phyloP scores from a whole-genome alignment of 2,797 vertebrate species.

The Epinephelus coioides region DNA sequence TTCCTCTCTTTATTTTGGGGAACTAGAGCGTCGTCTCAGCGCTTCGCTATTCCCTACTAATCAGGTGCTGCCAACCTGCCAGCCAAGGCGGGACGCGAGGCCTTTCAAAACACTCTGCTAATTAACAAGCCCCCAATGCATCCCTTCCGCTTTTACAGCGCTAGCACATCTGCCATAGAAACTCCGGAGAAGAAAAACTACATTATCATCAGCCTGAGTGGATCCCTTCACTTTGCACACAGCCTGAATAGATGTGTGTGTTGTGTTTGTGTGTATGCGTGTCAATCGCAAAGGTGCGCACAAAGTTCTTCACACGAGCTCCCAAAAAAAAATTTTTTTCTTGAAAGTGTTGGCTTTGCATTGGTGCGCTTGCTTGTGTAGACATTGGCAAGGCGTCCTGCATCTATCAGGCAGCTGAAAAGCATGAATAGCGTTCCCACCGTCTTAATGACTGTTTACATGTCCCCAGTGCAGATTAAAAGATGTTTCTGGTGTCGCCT shows the following conservation, averaged over 20 bases:
- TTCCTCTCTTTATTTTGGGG: constrained; percentile 81
- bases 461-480: constrained; percentile 74
- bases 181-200: constrained; percentile 77
- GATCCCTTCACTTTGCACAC: constrained; percentile 68
- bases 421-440: constrained; percentile 72
- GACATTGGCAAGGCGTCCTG: constrained; percentile 70
- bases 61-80: constrained; percentile 89
- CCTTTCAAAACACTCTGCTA: constrained; percentile 84
- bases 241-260: constrained; percentile 74
- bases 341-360: constrained; percentile 66
- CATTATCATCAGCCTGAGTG: constrained; percentile 79
- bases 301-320: constrained; percentile 68
- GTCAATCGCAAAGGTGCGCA: constrained; percentile 66
- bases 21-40: constrained; percentile 78
- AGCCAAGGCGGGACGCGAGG: constrained; percentile 80
- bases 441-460: constrained; percentile 83
- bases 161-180: constrained; percentile 82
- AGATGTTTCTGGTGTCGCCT: constrained; percentile 74
- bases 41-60: constrained; percentile 82
- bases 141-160: constrained; percentile 74
- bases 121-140: constrained; percentile 84
- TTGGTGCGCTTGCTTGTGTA: constrained; percentile 69
- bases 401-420: constrained; percentile 75
- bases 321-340: constrained; percentile 21
- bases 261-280: constrained; percentile 65